Percentiles rank a stretch among this genome's conserved stretches.
These are phyloP conservation scores for Coreius guichenoti DNA, from an alignment of 2,797 vertebrate species.

Conservation along the genomic window DNA sequence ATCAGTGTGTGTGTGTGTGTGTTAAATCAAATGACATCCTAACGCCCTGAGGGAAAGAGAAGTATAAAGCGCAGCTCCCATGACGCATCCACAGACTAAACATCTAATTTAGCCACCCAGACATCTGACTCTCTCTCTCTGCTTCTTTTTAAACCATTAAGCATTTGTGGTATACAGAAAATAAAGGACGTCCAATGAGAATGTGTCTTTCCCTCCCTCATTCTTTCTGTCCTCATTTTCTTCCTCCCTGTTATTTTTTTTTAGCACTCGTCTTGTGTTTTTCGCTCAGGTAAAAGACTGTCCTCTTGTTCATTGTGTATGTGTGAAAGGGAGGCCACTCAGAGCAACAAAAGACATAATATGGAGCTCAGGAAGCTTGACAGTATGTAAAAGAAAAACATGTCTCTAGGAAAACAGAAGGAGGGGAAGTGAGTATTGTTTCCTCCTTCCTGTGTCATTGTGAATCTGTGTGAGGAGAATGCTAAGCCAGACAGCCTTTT, in stretches of 20 bases:
- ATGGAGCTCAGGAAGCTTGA: conserved; percentile 83
- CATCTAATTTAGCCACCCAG: conserved; percentile 76
- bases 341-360: conserved; percentile 77
- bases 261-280: conserved; percentile 45
- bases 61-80: conserved; percentile 71
- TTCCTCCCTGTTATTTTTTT: conserved; percentile 50
- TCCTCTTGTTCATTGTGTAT: conserved; percentile 74
- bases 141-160: conserved; percentile 50
- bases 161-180: conserved; percentile 47
- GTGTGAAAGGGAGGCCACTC: conserved; percentile 70
- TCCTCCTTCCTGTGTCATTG: conserved; percentile 81
- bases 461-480: conserved; percentile 63
- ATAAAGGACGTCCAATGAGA: conserved; percentile 50
- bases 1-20: conserved; percentile 8
- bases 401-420: conserved; percentile 76
- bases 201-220: conserved; percentile 53
- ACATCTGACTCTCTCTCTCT: conserved; percentile 72
- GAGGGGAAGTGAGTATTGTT: conserved; percentile 79
- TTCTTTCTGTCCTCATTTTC: conserved; percentile 66
- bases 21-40: conserved; percentile 53
- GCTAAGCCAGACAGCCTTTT: conserved; percentile 57
- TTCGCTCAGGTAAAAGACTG: conserved; percentile 81
- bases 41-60: conserved; percentile 70
- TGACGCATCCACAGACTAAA: conserved; percentile 81
- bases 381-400: conserved; percentile 73